Evolutionary conservation across 2,113 vertebrate species (phyloP).

Genomic region (Laterallus jamaicensis): DNA sequence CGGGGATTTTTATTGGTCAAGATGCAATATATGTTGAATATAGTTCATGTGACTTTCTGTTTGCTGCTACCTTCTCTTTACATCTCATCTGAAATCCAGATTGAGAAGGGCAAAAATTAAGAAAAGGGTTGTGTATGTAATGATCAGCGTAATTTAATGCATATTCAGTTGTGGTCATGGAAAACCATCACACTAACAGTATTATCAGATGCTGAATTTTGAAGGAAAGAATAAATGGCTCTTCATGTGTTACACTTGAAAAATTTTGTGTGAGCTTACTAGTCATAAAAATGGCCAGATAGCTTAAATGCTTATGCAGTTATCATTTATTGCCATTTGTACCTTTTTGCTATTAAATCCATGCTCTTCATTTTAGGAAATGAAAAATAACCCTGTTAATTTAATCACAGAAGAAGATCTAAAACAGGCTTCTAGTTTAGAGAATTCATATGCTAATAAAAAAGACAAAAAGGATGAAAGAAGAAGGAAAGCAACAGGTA

Average conservation of each 20-base stretch:
- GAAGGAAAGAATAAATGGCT: not conserved
- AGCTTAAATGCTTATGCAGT: not conserved
- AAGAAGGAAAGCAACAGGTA: slow-evolving; percentile 89
- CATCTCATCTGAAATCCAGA: not conserved
- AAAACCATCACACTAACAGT: not conserved
- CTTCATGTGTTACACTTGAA: not conserved
- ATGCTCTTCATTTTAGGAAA: slow-evolving; percentile 80
- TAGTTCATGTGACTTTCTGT: not conserved
- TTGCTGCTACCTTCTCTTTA: not conserved
- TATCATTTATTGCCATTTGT: not conserved
- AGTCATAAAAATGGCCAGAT: not conserved
- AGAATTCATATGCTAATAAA: slow-evolving; percentile 76
- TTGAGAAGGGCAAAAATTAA: not conserved
- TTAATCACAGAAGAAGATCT: slow-evolving; percentile 93
- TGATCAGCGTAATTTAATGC: not conserved
- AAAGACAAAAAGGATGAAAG: slow-evolving; percentile 94
- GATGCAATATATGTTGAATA: accelerated
- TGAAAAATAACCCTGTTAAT: slow-evolving; percentile 90
- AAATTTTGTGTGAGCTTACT: not conserved
- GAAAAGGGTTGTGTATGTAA: not conserved
- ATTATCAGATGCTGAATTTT: not conserved
- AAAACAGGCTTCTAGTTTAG: slow-evolving; percentile 80
- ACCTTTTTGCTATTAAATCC: not conserved
- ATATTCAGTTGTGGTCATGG: not conserved
- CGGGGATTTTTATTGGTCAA: not conserved